These are phyloP conservation scores for Tanytarsus gracilentus DNA, from an alignment of 2,888 invertebrate genomes.

Conservation along the genomic window DNA sequence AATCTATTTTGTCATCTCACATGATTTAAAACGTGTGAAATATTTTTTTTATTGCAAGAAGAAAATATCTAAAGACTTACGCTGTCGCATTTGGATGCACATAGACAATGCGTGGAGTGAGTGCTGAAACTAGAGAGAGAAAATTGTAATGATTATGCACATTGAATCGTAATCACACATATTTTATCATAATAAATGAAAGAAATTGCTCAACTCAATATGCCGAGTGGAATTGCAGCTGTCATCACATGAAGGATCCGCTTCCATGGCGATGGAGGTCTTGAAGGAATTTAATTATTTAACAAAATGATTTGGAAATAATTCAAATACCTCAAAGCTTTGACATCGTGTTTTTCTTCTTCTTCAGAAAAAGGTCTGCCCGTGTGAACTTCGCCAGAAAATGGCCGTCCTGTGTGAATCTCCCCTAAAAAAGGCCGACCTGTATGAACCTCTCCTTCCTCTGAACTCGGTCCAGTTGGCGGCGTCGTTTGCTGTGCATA, in stretches of 20 bases:
- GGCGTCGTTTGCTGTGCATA: conserved; percentile 2
- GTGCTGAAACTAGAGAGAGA: conserved; percentile 29
- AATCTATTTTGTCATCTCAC: no score
- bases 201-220: conserved; percentile 29
- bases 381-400: no score
- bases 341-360: not conserved
- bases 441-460: not conserved
- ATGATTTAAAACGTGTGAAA: no score
- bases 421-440: no score
- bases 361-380: no score
- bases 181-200: not conserved
- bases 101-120: conserved; percentile 30
- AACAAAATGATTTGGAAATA: not conserved
- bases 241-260: conserved; percentile 30
- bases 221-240: conserved; percentile 30
- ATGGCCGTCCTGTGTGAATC: no score
- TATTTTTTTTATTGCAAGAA: no score
- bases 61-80: no score
- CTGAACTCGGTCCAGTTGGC: not conserved
- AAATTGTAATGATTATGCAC: not conserved
- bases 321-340: not conserved
- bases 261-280: conserved; percentile 26
- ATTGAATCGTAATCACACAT: not conserved
- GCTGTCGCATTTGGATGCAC: conserved; percentile 31
- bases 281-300: not conserved